Evolutionary conservation across 2,888 invertebrate genomes (phyloP).

Genomic region (Ophion costatus): DNA sequence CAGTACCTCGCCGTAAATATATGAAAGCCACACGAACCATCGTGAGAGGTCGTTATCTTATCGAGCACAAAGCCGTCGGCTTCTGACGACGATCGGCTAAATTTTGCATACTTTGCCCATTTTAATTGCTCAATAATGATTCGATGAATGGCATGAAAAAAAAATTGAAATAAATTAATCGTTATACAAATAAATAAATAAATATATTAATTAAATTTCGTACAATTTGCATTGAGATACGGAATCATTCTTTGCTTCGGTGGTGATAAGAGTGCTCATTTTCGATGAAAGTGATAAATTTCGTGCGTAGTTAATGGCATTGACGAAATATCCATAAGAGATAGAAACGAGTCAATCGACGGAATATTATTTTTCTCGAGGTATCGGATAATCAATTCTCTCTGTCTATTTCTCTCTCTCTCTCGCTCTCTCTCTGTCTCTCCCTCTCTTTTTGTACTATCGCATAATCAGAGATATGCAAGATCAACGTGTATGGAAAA

Average conservation of each 20-base stretch:
- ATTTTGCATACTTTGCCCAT: slow-evolving; percentile 6
- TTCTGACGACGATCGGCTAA: background rate
- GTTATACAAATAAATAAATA: background rate
- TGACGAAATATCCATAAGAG: slow-evolving; percentile 17
- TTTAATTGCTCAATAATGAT: background rate
- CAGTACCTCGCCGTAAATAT: slow-evolving; percentile 39
- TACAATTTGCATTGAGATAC: background rate
- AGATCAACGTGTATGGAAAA: background rate
- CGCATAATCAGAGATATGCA: slow-evolving; percentile 39
- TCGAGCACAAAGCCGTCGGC: slow-evolving; percentile 27
- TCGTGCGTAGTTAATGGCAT: slow-evolving; percentile 17
- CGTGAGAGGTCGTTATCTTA: slow-evolving; percentile 57
- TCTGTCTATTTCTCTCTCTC: background rate
- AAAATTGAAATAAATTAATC: background rate
- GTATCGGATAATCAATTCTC: slow-evolving; percentile 18
- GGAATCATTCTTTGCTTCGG: background rate
- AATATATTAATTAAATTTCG: background rate
- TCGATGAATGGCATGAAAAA: background rate
- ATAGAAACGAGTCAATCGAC: background rate
- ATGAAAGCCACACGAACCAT: background rate
- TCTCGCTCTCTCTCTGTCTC: background rate
- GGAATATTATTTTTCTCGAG: background rate
- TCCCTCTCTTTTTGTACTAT: background rate
- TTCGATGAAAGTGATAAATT: slow-evolving; percentile 28
- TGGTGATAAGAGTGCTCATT: background rate